These are phyloP conservation scores for Papilio glaucus DNA, from an alignment of 1,140 invertebrate species.

Conservation along the genomic window DNA sequence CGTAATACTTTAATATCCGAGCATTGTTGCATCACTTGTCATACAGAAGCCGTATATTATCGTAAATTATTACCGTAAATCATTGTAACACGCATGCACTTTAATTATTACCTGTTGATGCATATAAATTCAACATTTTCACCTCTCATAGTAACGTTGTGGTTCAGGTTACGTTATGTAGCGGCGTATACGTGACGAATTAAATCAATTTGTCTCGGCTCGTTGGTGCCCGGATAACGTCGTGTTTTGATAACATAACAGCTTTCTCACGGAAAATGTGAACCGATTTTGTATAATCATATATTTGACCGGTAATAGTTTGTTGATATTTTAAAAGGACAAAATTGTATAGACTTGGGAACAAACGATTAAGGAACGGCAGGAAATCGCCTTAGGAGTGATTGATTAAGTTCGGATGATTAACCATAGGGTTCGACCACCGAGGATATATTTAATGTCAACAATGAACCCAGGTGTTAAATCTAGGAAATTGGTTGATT, in stretches of 20 bases:
- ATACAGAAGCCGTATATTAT: not conserved
- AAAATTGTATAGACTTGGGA: too few relatives aligned
- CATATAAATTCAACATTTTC: not conserved
- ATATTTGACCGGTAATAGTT: not conserved
- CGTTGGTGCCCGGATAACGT: not conserved
- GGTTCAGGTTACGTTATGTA: not conserved
- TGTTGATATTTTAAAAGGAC: not conserved
- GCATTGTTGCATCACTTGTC: not conserved
- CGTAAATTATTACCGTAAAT: not conserved
- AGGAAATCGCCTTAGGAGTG: too few relatives aligned
- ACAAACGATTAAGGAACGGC: too few relatives aligned
- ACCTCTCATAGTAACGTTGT: not conserved
- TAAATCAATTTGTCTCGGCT: slow-evolving; percentile 2
- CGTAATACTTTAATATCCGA: not conserved
- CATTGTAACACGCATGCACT: not conserved
- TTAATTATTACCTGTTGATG: slow-evolving; percentile 15
- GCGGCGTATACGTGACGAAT: not conserved
- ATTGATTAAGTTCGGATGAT: too few relatives aligned
- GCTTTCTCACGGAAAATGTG: slow-evolving; percentile 11
- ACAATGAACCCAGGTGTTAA: not conserved
- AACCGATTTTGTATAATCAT: slow-evolving; percentile 16
- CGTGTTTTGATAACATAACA: slow-evolving; percentile 16
- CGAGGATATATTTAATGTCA: too few relatives aligned
- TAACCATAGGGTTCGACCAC: too few relatives aligned
- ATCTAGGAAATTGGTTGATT: not conserved